Percentiles rank a stretch among this genome's conserved stretches.
phyloP scores from a whole-genome alignment of 2,888 invertebrate genomes.

The Cetonia aurata region DNA sequence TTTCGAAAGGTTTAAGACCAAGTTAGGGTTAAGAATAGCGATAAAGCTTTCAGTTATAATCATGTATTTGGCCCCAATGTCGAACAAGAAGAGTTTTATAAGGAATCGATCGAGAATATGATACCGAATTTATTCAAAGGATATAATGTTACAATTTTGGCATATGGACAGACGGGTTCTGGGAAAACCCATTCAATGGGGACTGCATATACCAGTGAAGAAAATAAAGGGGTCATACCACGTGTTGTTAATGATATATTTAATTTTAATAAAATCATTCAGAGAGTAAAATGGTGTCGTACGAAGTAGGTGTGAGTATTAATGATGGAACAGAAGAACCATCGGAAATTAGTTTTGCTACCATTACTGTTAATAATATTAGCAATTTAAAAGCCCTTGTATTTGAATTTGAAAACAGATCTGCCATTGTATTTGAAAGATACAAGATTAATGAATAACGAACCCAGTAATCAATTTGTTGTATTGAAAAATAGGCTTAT shows the following conservation, averaged over 20 bases:
- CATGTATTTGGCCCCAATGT: constrained; percentile 82
- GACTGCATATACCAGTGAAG: constrained; percentile 77
- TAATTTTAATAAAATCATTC: constrained; percentile 72
- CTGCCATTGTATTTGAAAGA: too few species aligned
- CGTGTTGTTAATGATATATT: constrained; percentile 88
- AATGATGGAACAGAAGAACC: too few species aligned
- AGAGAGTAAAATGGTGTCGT: too few species aligned
- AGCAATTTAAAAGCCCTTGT: too few species aligned
- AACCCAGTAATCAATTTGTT: too few species aligned
- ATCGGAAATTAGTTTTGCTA: too few species aligned
- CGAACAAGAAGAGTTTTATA: constrained; percentile 80
- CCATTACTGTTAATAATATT: too few species aligned
- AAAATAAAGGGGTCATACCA: constrained; percentile 87
- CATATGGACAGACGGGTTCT: constrained; percentile 96
- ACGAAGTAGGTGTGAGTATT: too few species aligned
- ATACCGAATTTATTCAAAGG: constrained; percentile 83
- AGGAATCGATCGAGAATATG: constrained; percentile 77
- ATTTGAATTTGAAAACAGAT: too few species aligned
- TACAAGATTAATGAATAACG: too few species aligned
- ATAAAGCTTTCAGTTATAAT: constrained; percentile 86
- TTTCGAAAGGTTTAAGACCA: constrained; percentile 81
- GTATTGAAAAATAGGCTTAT: too few species aligned
- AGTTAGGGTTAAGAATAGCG: constrained; percentile 75
- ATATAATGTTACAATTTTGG: constrained; percentile 93
- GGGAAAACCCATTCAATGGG: constrained; percentile 96